These are phyloP conservation scores for Tricholauxania praeusta DNA, from an alignment of 2,888 invertebrate genomes.

Conservation along the genomic window DNA sequence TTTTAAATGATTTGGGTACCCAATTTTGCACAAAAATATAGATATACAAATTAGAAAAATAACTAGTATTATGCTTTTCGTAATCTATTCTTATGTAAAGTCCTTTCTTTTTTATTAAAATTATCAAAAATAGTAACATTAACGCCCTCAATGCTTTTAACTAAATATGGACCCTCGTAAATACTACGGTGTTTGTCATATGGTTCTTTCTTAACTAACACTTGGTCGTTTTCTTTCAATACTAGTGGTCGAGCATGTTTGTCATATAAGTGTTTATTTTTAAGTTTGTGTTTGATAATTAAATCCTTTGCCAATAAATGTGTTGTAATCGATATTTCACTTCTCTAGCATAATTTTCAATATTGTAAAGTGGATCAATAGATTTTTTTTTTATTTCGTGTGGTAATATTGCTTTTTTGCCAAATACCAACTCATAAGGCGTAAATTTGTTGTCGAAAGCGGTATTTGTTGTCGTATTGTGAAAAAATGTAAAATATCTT, in stretches of 20 bases:
- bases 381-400: too few species aligned
- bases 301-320: not conserved
- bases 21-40: too few species aligned
- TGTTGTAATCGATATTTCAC: not conserved
- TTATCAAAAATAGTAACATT: not conserved
- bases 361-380: too few species aligned
- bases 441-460: conserved; percentile 17
- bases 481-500: conserved; percentile 18
- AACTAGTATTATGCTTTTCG: not conserved
- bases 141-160: not conserved
- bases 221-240: not conserved
- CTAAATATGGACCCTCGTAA: not conserved
- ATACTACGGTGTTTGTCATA: too few species aligned
- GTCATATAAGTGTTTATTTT: not conserved
- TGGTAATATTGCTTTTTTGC: too few species aligned
- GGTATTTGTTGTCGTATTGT: conserved; percentile 14
- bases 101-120: not conserved
- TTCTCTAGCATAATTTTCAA: not conserved
- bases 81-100: conserved; percentile 29
- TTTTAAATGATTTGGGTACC: too few species aligned
- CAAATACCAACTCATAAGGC: not conserved
- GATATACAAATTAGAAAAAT: not conserved
- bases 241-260: not conserved
- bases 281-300: not conserved
- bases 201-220: not conserved